Percentiles rank a stretch among this genome's conserved stretches.
phyloP scores from a whole-genome alignment of 2,888 invertebrate species.

The Tenthredo amoena region DNA sequence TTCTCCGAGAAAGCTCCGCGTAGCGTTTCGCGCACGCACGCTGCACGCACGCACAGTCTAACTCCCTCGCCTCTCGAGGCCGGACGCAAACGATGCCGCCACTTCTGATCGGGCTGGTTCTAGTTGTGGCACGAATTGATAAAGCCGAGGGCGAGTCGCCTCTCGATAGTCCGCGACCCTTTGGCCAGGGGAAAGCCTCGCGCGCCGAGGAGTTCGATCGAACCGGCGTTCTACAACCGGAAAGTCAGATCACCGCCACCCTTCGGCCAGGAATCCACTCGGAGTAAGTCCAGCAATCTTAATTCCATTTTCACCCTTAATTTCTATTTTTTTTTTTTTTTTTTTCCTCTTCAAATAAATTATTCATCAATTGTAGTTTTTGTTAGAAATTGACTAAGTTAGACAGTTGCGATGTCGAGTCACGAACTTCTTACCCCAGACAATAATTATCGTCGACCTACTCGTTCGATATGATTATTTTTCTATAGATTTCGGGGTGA shows the following conservation, averaged over 20 bases:
- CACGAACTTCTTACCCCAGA: neutral
- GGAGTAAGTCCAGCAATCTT: conserved; percentile 23
- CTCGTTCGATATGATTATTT: neutral
- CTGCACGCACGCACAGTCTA: conserved; percentile 66
- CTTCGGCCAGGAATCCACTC: conserved; percentile 69
- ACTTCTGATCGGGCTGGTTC: conserved; percentile 50
- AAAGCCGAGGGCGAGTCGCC: conserved; percentile 53
- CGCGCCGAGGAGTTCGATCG: conserved; percentile 74
- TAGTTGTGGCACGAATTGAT: conserved; percentile 43
- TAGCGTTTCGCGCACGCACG: conserved; percentile 21
- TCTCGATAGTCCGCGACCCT: conserved; percentile 69
- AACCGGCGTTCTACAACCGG: conserved; percentile 75
- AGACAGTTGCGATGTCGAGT: neutral
- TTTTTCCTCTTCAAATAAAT: neutral
- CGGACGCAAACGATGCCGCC: conserved; percentile 60
- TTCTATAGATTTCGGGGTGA: neutral
- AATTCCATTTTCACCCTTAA: neutral
- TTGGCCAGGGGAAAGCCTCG: conserved; percentile 70
- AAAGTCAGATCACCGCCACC: conserved; percentile 75
- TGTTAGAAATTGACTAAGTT: neutral
- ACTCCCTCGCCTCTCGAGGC: conserved; percentile 70
- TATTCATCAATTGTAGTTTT: neutral
- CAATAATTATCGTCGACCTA: neutral
- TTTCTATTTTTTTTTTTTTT: no score
- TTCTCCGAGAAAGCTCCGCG: conserved; percentile 48